phyloP scores from a whole-genome alignment of 2,113 vertebrate genomes.

The Tychaedon coryphoeus region DNA sequence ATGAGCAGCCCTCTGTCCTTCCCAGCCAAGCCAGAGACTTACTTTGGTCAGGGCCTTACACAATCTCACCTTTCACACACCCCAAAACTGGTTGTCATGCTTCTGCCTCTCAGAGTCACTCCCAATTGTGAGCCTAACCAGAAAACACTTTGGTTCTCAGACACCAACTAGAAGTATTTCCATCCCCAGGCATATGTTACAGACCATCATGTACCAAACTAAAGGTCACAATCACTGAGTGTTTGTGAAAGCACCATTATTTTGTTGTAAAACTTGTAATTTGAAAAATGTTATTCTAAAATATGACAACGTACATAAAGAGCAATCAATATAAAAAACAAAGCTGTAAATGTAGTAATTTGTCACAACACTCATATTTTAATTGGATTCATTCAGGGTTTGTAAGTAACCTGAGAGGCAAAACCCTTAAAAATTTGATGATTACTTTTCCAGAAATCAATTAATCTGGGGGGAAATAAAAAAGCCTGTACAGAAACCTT shows the following conservation, averaged over 20 bases:
- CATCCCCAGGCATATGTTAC: neutral
- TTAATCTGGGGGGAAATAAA: neutral
- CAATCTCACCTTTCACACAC: neutral
- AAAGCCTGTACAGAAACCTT: neutral
- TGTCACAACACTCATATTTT: neutral
- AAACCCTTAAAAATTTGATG: neutral
- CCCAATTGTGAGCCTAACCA: neutral
- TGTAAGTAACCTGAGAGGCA: neutral
- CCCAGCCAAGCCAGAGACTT: neutral
- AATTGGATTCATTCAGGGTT: neutral
- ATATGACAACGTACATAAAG: neutral
- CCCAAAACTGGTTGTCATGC: neutral
- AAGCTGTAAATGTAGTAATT: neutral
- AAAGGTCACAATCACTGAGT: neutral
- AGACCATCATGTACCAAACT: neutral
- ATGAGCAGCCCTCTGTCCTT: neutral
- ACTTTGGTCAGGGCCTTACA: neutral
- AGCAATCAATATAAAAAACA: neutral
- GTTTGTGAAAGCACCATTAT: neutral
- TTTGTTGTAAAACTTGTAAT: neutral
- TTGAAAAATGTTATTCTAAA: neutral
- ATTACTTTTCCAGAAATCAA: neutral
- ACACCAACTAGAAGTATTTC: neutral
- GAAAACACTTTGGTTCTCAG: neutral
- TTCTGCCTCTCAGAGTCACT: neutral